Evolutionary conservation across 2,113 vertebrate species (phyloP).

Genomic region (Chamaea fasciata): DNA sequence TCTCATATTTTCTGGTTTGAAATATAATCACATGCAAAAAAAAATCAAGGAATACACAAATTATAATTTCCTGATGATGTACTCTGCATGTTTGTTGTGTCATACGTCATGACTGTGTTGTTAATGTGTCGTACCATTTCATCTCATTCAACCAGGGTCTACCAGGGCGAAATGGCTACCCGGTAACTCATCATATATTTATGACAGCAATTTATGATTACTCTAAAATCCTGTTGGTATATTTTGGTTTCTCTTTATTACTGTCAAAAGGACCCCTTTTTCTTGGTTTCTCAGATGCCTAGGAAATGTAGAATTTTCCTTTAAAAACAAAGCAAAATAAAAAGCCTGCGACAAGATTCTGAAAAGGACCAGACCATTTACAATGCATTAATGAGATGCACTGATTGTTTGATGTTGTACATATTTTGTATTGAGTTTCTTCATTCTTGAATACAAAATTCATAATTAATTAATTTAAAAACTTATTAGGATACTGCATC

Average conservation of each 20-base stretch:
- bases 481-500: neutral
- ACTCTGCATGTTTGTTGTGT: conserved; percentile 33
- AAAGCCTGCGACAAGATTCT: neutral
- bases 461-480: neutral
- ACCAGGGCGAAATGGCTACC: conserved; percentile 68
- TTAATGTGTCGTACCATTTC: conserved; percentile 66
- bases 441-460: neutral
- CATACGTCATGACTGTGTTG: conserved; percentile 17
- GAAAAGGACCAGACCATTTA: neutral
- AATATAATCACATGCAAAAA: neutral
- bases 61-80: neutral
- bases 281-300: neutral
- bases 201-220: neutral
- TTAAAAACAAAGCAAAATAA: neutral
- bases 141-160: conserved; percentile 67
- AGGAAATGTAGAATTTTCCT: neutral
- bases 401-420: neutral
- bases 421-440: conserved; percentile 8
- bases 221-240: neutral
- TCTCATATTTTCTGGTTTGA: neutral
- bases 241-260: neutral
- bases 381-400: neutral
- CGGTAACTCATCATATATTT: conserved; percentile 52
- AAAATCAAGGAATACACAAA: neutral
- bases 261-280: neutral